These are phyloP conservation scores for Dorcus parallelipipedus DNA, from an alignment of 2,888 invertebrate genomes.

Conservation along the genomic window DNA sequence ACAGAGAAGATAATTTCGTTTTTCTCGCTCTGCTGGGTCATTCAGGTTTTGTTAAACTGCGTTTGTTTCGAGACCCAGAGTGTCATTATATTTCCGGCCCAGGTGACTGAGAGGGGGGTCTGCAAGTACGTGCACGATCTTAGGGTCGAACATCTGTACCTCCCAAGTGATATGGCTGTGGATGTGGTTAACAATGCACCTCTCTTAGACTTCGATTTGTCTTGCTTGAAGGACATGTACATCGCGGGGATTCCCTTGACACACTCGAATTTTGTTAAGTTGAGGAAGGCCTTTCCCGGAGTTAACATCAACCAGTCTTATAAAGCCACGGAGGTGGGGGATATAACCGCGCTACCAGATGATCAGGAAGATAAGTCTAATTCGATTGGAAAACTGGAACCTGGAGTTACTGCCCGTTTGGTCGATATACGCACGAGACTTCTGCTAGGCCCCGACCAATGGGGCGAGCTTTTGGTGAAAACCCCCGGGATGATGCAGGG, in stretches of 20 bases:
- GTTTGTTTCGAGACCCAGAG: slow-evolving; percentile 32
- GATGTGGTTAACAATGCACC: slow-evolving; percentile 33
- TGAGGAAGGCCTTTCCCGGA: slow-evolving; percentile 29
- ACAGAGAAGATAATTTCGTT: slow-evolving; percentile 36
- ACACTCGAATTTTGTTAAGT: slow-evolving; percentile 27
- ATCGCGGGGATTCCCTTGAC: slow-evolving; percentile 34
- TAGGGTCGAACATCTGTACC: slow-evolving; percentile 33
- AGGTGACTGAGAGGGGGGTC: slow-evolving; percentile 33
- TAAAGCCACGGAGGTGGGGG: slow-evolving; percentile 35
- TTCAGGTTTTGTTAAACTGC: slow-evolving; percentile 35
- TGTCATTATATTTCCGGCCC: slow-evolving; percentile 31
- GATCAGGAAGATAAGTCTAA: slow-evolving; percentile 28
- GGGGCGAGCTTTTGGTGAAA: slow-evolving; percentile 36
- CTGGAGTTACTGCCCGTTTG: slow-evolving; percentile 33
- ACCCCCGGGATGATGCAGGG: slow-evolving; percentile 39
- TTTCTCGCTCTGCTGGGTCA: slow-evolving; percentile 37
- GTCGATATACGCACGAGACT: slow-evolving; percentile 32
- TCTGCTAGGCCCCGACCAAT: slow-evolving; percentile 26
- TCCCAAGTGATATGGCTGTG: slow-evolving; percentile 34
- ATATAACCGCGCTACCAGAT: slow-evolving; percentile 25
- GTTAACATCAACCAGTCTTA: slow-evolving; percentile 36
- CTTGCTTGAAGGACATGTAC: slow-evolving; percentile 33
- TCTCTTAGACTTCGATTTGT: slow-evolving; percentile 37
- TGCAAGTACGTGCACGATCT: slow-evolving; percentile 40
- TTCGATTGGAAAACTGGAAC: slow-evolving; percentile 33